Percentiles rank a stretch among this genome's conserved stretches.
phyloP scores from a whole-genome alignment of 2,113 vertebrate genomes.

The Sylvia atricapilla region DNA sequence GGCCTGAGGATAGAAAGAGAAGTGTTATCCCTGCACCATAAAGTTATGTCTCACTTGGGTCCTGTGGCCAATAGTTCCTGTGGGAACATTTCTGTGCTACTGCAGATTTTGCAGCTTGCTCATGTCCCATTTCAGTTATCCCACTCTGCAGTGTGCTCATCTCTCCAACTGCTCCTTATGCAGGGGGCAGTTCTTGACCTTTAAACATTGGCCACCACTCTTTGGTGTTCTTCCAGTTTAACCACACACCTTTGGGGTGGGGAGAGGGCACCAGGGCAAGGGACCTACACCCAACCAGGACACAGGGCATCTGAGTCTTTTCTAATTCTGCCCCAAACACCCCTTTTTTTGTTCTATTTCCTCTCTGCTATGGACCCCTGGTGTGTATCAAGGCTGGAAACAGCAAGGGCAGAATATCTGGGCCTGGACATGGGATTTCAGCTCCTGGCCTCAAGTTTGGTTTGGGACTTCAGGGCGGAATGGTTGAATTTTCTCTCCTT shows the following conservation, averaged over 20 bases:
- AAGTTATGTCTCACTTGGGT: not conserved
- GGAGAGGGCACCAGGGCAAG: not conserved
- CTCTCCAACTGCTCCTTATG: not conserved
- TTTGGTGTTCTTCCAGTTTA: not conserved
- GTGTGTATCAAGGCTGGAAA: not conserved
- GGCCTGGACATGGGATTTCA: not conserved
- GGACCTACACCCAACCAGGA: not conserved
- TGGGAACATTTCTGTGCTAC: not conserved
- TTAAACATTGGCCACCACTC: not conserved
- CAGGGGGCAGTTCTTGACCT: not conserved
- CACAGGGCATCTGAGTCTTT: accelerated
- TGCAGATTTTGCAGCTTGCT: not conserved
- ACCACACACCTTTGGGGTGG: accelerated
- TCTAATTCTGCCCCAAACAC: not conserved
- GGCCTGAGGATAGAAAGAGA: not conserved
- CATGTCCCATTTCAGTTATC: not conserved
- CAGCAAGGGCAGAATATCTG: not conserved
- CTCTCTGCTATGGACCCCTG: not conserved
- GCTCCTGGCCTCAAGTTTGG: not conserved
- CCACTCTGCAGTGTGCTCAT: not conserved
- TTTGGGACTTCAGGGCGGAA: not conserved
- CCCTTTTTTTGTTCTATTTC: not conserved
- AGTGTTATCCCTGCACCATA: not conserved
- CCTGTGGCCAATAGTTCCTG: not conserved
- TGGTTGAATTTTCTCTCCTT: not conserved